Evolutionary conservation across 2,888 invertebrate genomes (phyloP).

Genomic region (Troides oblongomaculatus): DNA sequence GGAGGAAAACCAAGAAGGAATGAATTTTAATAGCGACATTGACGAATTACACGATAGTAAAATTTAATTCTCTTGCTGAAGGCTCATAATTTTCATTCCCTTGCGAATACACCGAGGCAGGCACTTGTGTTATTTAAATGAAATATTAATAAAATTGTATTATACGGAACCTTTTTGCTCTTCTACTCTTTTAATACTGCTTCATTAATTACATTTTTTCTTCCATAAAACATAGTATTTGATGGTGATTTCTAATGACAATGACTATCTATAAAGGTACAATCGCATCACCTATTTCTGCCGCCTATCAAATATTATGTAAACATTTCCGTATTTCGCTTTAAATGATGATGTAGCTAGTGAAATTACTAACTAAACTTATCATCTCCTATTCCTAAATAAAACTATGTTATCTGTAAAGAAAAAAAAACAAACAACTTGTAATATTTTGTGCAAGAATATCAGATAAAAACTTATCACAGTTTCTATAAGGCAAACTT

Average conservation of each 20-base stretch:
- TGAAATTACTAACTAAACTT: no score
- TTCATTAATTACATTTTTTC: not conserved
- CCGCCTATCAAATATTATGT: no score
- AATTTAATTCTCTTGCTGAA: constrained; percentile 23
- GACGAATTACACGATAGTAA: constrained; percentile 21
- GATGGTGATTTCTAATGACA: not conserved
- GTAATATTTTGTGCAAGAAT: no score
- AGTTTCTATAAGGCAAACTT: no score
- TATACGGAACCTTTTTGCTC: constrained; percentile 2
- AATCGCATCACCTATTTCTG: no score
- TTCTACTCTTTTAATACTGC: not conserved
- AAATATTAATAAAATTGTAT: constrained; percentile 19
- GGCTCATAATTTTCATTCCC: constrained; percentile 17
- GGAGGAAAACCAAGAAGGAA: constrained; percentile 1
- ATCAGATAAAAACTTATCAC: no score
- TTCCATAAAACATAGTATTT: not conserved
- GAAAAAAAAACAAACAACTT: no score
- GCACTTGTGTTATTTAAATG: constrained; percentile 15
- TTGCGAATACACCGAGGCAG: constrained; percentile 11
- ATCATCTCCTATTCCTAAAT: no score
- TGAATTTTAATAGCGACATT: constrained; percentile 18
- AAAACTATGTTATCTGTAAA: no score
- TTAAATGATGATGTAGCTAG: no score
- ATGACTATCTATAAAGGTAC: not conserved
- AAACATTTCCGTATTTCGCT: no score